Evolutionary conservation across 2,888 invertebrate genomes (phyloP).

Genomic region (Tetragonula carbonaria): DNA sequence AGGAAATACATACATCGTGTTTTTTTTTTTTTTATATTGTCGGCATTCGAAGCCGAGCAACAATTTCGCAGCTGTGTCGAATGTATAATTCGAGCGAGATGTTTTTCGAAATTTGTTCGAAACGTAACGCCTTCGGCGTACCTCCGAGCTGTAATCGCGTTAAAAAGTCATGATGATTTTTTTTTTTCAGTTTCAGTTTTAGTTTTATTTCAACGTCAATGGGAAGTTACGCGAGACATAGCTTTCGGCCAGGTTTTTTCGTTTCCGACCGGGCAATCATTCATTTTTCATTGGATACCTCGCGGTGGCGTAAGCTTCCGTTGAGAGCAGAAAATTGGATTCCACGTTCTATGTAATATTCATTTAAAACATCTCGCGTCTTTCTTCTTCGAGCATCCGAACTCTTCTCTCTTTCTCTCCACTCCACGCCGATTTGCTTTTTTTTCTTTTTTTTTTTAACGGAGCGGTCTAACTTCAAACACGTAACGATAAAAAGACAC

Average conservation of each 20-base stretch:
- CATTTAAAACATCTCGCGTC: background rate
- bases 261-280: background rate
- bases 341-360: slow-evolving; percentile 9
- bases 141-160: slow-evolving; percentile 4
- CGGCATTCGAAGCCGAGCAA: slow-evolving; percentile 16
- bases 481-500: background rate
- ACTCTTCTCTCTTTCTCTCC: background rate
- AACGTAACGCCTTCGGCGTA: background rate
- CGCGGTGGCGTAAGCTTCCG: slow-evolving; percentile 1
- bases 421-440: too few species aligned
- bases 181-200: background rate
- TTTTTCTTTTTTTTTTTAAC: background rate
- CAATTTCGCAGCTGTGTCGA: slow-evolving; percentile 44
- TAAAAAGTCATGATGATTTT: slow-evolving; percentile 33
- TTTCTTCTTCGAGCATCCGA: background rate
- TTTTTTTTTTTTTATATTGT: too few species aligned
- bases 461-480: background rate
- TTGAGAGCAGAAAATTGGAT: background rate
- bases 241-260: slow-evolving; percentile 1
- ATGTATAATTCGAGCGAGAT: slow-evolving; percentile 38
- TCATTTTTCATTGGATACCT: slow-evolving; percentile 2
- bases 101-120: slow-evolving; percentile 25
- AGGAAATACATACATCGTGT: too few species aligned
- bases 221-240: background rate
- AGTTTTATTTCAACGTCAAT: background rate